Evolutionary conservation across 2,888 invertebrate species (phyloP), one percentile per base, ranked within the genome.

Genomic region (Lordiphosa andalusiaca): DNA sequence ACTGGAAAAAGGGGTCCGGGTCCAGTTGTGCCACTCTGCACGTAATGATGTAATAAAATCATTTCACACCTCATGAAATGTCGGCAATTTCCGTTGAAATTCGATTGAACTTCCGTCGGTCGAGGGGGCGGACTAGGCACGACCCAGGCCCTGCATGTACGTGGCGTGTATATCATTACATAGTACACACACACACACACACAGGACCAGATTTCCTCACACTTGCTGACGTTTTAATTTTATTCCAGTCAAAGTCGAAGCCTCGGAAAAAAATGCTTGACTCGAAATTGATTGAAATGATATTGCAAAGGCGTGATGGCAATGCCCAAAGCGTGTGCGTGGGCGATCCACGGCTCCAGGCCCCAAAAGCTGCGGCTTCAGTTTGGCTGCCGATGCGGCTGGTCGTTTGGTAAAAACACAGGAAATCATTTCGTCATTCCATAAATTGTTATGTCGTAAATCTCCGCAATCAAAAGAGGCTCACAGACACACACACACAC

Each of bases 21-120:
- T 25, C 25, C 25, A 25, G 25, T 25, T 6, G 25, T 1, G 25
- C 57, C 71, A 73, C 73, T 54, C 59, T 71, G 73, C 77, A 84
- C 82, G 81, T 87, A 84, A 85, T 87, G 83, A 84, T 84, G 86
- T 87, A 86, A 86, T 87, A 86, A 86, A 87, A 87, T 87, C 84
- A 86, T 85, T 86, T 86, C 86, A 86, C 87, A 87, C 86, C 86
- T 87, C 86, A 86, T 87, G 85, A 86, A 86, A 86, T 85, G 85
- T 73, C 84, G 86, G 84, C 84, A 86, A 87, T 85, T 86, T 85
- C 86, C 87, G 81, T 73, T 72, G 71, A 85, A 86, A 84, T 82
- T 86, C 71, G 72, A 74, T 82, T 72, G 74, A 77, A 77, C 83
- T 83, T 84, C 86, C 82, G 84, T 61, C 61, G 56, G 41, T 30